Evolutionary conservation across 2,797 vertebrate species (phyloP).

Genomic region (Poeciliopsis infans): DNA sequence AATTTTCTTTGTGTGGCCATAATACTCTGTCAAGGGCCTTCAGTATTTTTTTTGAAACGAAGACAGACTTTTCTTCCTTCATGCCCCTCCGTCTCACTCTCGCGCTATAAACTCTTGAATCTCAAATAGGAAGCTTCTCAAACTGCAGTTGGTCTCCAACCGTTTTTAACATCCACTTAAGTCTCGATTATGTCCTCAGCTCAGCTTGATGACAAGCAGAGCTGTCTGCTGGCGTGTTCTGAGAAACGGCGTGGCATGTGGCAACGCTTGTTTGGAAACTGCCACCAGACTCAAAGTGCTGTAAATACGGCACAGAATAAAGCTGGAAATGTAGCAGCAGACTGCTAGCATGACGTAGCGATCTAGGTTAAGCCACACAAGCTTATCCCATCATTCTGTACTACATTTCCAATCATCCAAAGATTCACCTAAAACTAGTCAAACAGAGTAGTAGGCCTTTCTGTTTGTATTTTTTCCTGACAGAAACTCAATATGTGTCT

Average conservation of each 20-base stretch:
- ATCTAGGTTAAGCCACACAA: slow-evolving; percentile 5
- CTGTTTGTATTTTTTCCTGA: slow-evolving; percentile 15
- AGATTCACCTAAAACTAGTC: not conserved
- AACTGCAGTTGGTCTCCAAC: not conserved
- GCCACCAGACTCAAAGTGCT: slow-evolving; percentile 10
- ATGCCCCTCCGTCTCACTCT: not conserved
- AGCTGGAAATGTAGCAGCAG: not conserved
- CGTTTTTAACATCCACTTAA: not conserved
- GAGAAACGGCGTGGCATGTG: slow-evolving; percentile 28
- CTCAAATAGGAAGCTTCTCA: not conserved
- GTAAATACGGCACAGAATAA: not conserved
- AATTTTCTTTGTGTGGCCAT: too few species aligned
- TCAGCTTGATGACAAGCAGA: slow-evolving; percentile 15
- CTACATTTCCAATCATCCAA: not conserved
- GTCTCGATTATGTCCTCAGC: slow-evolving; percentile 42
- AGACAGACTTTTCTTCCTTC: too few species aligned
- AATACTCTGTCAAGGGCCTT: too few species aligned
- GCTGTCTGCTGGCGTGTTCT: slow-evolving; percentile 34
- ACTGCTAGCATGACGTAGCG: not conserved
- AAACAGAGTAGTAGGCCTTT: not conserved
- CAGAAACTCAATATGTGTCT: not conserved
- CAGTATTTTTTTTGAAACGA: too few species aligned
- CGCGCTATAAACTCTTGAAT: not conserved
- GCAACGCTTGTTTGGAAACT: slow-evolving; percentile 17
- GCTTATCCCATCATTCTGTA: slow-evolving; percentile 1